Conservation (phyloP, 2,797 vertebrate genomes). For the Schizopygopsis malacanthus region DNA sequence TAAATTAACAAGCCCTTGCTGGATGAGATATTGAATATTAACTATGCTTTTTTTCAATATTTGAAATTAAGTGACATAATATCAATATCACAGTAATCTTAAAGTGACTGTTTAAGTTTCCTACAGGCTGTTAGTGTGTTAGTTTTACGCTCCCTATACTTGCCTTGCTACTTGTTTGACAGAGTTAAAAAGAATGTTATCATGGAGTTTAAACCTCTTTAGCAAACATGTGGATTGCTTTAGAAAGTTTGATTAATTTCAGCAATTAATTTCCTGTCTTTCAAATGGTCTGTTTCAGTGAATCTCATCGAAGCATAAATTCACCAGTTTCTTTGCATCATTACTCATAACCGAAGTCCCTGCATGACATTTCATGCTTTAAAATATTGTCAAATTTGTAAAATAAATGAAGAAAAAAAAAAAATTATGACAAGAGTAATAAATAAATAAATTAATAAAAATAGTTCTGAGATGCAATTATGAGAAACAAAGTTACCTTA, state of each 20-base stretch:
- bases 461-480: no score
- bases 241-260: neutral
- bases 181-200: neutral
- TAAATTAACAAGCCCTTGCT: neutral
- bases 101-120: neutral
- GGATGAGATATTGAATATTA: neutral
- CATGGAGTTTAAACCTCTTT: neutral
- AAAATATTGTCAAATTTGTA: neutral
- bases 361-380: neutral
- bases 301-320: neutral
- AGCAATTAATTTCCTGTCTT: neutral
- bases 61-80: neutral
- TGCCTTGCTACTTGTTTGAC: neutral
- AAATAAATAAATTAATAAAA: no score
- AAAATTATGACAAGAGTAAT: no score
- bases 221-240: neutral
- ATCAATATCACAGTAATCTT: neutral
- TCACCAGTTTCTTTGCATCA: neutral
- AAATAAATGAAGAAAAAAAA: neutral
- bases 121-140: neutral
- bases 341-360: neutral
- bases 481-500: no score
- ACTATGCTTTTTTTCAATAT: neutral
- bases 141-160: neutral
- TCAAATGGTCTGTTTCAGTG: neutral